Base-by-base conservation (phyloP, 2,888 invertebrate species). In the Megamerina dolium region DNA sequence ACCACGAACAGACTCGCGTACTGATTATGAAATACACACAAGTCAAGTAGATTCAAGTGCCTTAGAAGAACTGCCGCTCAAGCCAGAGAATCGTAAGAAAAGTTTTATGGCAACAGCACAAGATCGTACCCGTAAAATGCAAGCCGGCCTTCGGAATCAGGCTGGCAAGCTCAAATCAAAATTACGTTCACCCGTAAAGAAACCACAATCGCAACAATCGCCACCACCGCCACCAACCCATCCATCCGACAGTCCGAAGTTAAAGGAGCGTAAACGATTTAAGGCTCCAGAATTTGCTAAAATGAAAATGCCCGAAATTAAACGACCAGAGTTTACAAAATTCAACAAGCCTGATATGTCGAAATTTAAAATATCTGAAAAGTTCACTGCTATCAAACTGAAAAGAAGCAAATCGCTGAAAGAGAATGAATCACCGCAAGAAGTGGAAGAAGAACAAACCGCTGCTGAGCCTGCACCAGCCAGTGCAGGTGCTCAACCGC, bases 91-190 rank as follows among this genome's bases (percentile, higher is more conserved):
- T 55, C 72, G 78, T 27, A 68, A 74, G 30, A 78, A 77, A 63
- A 54, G 66, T 14, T 71, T 73, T 42, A 72, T 72, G 63, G 74
- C 73, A 50, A 56, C 67, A 31, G 78, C 78, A 32, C 72, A 69
- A 40, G 72, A 73, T 45, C 76, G 77, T 56, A 74, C 71, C 12
- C 60, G 65, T 37, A 80, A 75, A 59, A 74, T 83, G 60, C 80
- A 82, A 54, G 80, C 83, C 26, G 81, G 82, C 53, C 57, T 87
- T 36, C 80, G 79, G 55, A 76, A 73, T 29, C 84, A 86, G 64
- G 85, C 87, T 13, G 83, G 80, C 20, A 84, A 82, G 68, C 65
- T 89, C 20, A 82, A 81, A 64, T 78, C 78, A 1, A 82, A 82
- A 62, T 62, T 85, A 43, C 78, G 80, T 58, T 76, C 78, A 33